phyloP scores from a whole-genome alignment of 2,888 invertebrate species.

The Ichneumoninae sp. region DNA sequence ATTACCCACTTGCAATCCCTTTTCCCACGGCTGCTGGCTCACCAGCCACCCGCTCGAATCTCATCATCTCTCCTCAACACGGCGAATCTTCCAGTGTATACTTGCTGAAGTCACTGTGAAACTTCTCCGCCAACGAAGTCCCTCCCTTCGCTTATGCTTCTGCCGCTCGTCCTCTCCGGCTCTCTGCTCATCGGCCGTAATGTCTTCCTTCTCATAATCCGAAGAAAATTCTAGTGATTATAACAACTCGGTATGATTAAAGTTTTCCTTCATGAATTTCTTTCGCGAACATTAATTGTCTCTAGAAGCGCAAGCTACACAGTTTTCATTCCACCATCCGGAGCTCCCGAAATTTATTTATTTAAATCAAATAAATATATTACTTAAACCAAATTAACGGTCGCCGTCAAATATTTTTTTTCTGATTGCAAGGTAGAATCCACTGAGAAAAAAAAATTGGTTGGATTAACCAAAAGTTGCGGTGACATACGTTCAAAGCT shows the following conservation, averaged over 20 bases:
- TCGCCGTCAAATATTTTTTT: too few species aligned
- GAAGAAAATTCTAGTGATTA: slow-evolving; percentile 65
- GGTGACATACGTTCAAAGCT: too few species aligned
- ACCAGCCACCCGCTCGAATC: slow-evolving; percentile 59
- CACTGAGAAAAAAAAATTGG: too few species aligned
- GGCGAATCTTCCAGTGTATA: slow-evolving; percentile 52
- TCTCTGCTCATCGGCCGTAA: slow-evolving; percentile 46
- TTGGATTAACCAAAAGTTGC: too few species aligned
- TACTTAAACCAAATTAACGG: too few species aligned
- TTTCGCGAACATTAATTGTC: slow-evolving; percentile 26
- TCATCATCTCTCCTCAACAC: slow-evolving; percentile 66
- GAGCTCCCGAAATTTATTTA: neutral
- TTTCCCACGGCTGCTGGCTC: slow-evolving; percentile 41
- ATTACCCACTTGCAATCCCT: slow-evolving; percentile 67
- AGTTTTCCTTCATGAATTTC: slow-evolving; percentile 42
- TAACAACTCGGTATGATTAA: slow-evolving; percentile 57
- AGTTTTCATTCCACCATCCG: neutral
- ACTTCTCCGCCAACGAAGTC: slow-evolving; percentile 59
- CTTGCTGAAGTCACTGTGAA: slow-evolving; percentile 52
- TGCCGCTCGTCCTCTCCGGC: slow-evolving; percentile 17
- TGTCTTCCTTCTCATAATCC: slow-evolving; percentile 57
- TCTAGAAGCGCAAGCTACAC: neutral
- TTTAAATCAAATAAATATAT: too few species aligned
- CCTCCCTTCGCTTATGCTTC: neutral
- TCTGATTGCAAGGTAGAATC: too few species aligned